Evolutionary conservation across 2,888 invertebrate genomes (phyloP), one percentile per base, ranked within the genome.

Genomic region (Cephus rjabovi): DNA sequence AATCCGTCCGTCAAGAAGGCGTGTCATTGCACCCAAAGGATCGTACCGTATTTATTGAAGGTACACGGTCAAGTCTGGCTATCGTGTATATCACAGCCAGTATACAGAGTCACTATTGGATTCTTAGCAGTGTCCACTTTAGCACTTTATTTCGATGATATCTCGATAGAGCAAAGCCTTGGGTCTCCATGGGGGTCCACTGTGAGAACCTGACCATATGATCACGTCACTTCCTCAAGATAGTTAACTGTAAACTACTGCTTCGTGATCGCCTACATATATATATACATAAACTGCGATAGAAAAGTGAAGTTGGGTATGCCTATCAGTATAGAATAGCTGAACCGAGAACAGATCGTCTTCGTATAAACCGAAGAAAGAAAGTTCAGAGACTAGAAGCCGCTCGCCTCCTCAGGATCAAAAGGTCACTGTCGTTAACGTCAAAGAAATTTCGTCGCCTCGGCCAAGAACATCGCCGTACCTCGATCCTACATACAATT

Each of bases 81-180:
- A 56, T 56, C 56, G 23, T 23, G 3, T 23, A 23, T 56, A 56
- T 56, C 56, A 23, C 56, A 23, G 56, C 56, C 23, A 56, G 23
- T 23, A 56, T 56, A 56, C 23, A 56, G 9, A 56, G 56, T 56
- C 23, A 56, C 56, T 23, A 23, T 56, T 56, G 30, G n/a, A 74
- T 74, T 35, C 74, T 34, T 34, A 34, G 37, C 74, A 74, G 75
- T 71, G 75, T 77, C 69, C 75, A 77, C 75, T 78, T 78, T 78
- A 78, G 73, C 78, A 78, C 78, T 78, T 75, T 76, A 78, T 78
- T 78, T 78, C 78, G 78, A 78, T 78, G 78, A 78, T 78, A 78
- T 78, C 78, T 75, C 73, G 69, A 40, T 75, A 70, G 71, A 78
- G 73, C 76, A 34, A 56, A 33, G 30, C 34, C 74, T 74, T 30